These are phyloP conservation scores for Pheosia tremula DNA, from an alignment of 2,888 invertebrate species.

Conservation along the genomic window DNA sequence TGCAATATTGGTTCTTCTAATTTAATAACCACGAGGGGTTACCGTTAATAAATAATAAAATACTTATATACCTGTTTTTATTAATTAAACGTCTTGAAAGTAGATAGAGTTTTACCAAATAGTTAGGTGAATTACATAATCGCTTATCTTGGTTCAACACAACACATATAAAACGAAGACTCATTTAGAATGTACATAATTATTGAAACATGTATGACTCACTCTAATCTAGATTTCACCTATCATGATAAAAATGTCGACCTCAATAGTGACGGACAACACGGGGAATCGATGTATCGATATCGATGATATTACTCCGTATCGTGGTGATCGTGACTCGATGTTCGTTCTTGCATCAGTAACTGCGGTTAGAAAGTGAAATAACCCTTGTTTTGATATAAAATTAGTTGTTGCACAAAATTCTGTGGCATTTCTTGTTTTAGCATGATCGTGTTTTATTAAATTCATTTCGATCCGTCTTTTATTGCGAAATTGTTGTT, in stretches of 20 bases:
- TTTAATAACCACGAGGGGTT: constrained; percentile 10
- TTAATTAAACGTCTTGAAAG: background rate
- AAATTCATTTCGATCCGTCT: constrained; percentile 4
- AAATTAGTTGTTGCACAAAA: constrained; percentile 62
- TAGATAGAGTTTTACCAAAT: background rate
- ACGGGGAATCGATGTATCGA: constrained; percentile 7
- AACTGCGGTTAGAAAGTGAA: constrained; percentile 70
- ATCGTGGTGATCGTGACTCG: constrained; percentile 33
- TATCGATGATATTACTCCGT: constrained; percentile 16
- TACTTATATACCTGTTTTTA: too few species aligned
- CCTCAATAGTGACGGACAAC: constrained; percentile 41
- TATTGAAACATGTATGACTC: background rate
- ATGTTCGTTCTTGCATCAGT: constrained; percentile 41
- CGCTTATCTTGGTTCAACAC: background rate
- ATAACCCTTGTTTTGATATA: constrained; percentile 54
- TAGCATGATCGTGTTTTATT: constrained; percentile 4
- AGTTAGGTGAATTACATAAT: background rate
- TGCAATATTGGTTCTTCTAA: constrained; percentile 23
- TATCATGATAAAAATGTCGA: constrained; percentile 3
- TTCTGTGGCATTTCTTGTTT: constrained; percentile 34
- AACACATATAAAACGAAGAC: background rate
- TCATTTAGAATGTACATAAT: background rate
- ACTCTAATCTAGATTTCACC: constrained; percentile 17
- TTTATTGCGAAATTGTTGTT: constrained; percentile 3
- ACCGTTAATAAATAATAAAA: background rate